Percentiles rank a stretch among this genome's conserved stretches.
Evolutionary conservation across 2,888 invertebrate genomes (phyloP).

Genomic region (Troides oblongomaculatus): DNA sequence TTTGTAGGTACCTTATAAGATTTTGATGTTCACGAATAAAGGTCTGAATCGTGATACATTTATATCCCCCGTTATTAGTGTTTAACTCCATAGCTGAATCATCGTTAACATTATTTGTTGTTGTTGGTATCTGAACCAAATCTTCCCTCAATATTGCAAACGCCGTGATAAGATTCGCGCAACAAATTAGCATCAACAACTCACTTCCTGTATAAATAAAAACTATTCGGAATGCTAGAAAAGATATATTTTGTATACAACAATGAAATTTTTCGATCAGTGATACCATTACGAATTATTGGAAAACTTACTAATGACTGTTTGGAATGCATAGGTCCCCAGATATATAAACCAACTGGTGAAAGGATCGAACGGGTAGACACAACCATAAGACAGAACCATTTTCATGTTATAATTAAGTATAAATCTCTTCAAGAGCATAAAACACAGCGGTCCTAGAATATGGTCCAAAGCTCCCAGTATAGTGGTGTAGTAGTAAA

Average conservation of each 20-base stretch:
- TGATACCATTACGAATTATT: background rate
- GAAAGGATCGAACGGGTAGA: slow-evolving; percentile 49
- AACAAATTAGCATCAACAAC: background rate
- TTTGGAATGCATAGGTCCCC: slow-evolving; percentile 49
- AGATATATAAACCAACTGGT: slow-evolving; percentile 49
- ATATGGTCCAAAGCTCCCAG: background rate
- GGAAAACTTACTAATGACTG: slow-evolving; percentile 48
- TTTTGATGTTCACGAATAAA: background rate
- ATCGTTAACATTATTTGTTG: background rate
- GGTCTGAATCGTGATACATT: background rate
- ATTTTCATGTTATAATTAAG: slow-evolving; percentile 39
- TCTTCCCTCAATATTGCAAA: background rate
- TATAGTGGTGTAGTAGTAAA: background rate
- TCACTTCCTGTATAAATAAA: slow-evolving; percentile 43
- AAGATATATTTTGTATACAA: background rate
- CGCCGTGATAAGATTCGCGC: background rate
- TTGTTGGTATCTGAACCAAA: background rate
- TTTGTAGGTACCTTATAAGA: background rate
- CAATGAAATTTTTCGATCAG: background rate
- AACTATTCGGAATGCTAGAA: slow-evolving; percentile 49
- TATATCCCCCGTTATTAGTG: background rate
- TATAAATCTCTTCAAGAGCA: slow-evolving; percentile 32
- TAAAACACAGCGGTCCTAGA: background rate
- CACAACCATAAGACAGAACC: slow-evolving; percentile 49
- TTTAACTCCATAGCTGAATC: background rate